Evolutionary conservation across 2,797 vertebrate genomes (phyloP).

Genomic region (Leptodactylus fallax): DNA sequence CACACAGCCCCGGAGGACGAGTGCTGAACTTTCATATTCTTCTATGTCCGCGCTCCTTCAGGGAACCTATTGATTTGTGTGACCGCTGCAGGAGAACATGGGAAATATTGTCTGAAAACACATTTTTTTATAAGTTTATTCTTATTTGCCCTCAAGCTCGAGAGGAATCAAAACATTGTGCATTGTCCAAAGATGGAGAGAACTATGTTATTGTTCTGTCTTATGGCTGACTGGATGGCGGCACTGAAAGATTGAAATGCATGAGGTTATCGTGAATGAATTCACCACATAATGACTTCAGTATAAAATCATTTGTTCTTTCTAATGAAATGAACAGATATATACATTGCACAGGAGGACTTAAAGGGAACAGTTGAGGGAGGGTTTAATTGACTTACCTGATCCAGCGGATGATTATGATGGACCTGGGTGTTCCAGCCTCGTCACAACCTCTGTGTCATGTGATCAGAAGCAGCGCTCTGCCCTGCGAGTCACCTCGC

Average conservation of each 20-base stretch:
- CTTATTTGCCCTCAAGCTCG: constrained; percentile 20
- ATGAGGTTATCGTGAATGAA: neutral
- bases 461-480: too few species aligned
- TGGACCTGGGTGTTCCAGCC: too few species aligned
- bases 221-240: neutral
- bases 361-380: too few species aligned
- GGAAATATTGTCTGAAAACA: constrained; percentile 53
- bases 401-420: too few species aligned
- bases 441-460: too few species aligned
- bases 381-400: too few species aligned
- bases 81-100: constrained; percentile 32
- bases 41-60: constrained; percentile 43
- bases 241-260: too few species aligned
- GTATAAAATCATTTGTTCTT: neutral
- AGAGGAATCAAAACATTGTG: constrained; percentile 22
- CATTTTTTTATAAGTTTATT: constrained; percentile 38
- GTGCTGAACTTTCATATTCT: constrained; percentile 54
- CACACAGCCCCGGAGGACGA: constrained; percentile 44
- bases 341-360: neutral
- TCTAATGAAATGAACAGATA: neutral
- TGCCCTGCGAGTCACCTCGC: too few species aligned
- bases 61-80: constrained; percentile 60
- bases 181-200: neutral
- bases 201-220: too few species aligned
- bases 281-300: neutral